Base-by-base conservation (phyloP, 2,797 vertebrate species). In the Neosilurus mollespiculum region DNA sequence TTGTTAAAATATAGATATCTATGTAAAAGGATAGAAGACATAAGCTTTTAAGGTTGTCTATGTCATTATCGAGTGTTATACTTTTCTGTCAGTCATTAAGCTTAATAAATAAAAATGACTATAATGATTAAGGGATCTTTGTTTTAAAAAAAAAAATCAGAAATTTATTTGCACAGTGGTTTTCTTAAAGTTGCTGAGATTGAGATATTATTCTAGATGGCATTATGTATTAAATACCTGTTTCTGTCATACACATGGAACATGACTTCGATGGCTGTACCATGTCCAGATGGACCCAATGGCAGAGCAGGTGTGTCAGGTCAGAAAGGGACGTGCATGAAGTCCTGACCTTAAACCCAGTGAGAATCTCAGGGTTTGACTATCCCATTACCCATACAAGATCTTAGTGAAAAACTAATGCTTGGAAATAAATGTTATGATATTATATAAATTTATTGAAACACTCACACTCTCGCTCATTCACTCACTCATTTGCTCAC, bases 61-160 rank as follows among this genome's bases (percentile, higher is more conserved):
- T n/a, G 66, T 56, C 12, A 81, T 81, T 82, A 72, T 65, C 81
- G 62, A 83, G 78, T 80, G 71, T 59, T 80, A 65, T 24, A 34
- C 78, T 64, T 82, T 76, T 81, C 77, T 75, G 69, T 85, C 87
- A 84, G 87, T 83, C 83, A 83, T 83, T 43, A 83, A 87, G 83
- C 81, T 83, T 30, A 81, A 83, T 75, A 85, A 84, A 67, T 72
- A 37, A 54, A 79, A 58, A 51, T 80, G 9, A 11, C 72, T 84
- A 61, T 64, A 61, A 78, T 88, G 71, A 81, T 85, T 83, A 85
- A 71, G 87, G 70, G 78, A 88, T 83, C 37, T 1, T 91, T 78
- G 71, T 87, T 89, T 88, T 90, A 75, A 9, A 54, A 7, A 54
- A 7, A 56, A 26, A 24, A 30, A 4, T 7, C 20, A 7, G 2